Percentiles rank a stretch among this genome's conserved stretches.
These are phyloP conservation scores for Muraenolepis orangiensis DNA, from an alignment of 2,797 vertebrate species.

Conservation along the genomic window DNA sequence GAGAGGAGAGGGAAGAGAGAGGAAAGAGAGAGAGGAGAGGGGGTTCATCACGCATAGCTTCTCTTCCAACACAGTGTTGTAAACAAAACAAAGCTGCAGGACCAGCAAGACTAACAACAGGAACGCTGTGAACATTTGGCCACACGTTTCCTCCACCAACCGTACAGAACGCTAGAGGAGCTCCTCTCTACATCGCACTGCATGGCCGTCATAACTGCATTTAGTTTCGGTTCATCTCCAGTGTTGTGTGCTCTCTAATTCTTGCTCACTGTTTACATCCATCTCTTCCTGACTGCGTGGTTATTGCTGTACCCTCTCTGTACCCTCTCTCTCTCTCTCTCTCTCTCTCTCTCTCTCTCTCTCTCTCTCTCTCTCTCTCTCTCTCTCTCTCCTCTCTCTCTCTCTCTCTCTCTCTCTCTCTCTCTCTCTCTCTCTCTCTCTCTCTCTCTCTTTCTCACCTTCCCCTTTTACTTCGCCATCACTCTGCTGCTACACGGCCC, in stretches of 20 bases:
- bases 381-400: constrained; percentile 51
- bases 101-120: constrained; percentile 37
- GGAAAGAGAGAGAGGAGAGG: constrained; percentile 48
- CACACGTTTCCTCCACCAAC: not conserved
- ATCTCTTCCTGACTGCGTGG: constrained; percentile 45
- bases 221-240: not conserved
- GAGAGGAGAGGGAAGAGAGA: constrained; percentile 31
- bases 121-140: constrained; percentile 19
- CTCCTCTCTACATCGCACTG: not conserved
- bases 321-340: constrained; percentile 43
- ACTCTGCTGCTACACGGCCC: constrained; percentile 54
- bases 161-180: not conserved
- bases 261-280: constrained; percentile 46
- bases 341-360: constrained; percentile 58
- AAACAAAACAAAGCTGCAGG: constrained; percentile 59
- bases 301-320: constrained; percentile 39
- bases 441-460: constrained; percentile 44
- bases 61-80: constrained; percentile 49
- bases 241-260: not conserved
- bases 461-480: constrained; percentile 60
- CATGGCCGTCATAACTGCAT: not conserved
- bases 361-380: constrained; percentile 32
- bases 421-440: constrained; percentile 48
- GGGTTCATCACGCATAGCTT: constrained; percentile 41
- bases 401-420: constrained; percentile 49